Percentiles rank a stretch among this genome's conserved stretches.
phyloP scores from a whole-genome alignment of 2,888 invertebrate species.

The Marasmarcha lunaedactyla region DNA sequence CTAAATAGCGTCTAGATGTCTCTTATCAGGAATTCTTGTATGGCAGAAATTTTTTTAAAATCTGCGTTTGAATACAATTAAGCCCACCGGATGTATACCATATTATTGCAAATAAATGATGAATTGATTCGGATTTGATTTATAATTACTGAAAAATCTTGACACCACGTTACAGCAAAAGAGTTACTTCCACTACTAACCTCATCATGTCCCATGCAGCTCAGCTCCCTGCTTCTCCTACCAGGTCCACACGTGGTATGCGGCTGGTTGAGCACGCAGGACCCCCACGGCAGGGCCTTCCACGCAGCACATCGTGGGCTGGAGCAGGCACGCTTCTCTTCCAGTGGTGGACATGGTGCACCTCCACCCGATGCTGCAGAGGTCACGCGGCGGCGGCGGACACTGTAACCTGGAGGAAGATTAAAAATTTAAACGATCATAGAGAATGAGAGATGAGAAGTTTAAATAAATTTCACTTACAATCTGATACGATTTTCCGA shows the following conservation, averaged over 20 bases:
- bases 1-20: no score
- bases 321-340: constrained; percentile 66
- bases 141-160: no score
- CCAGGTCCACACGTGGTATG: constrained; percentile 72
- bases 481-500: no score
- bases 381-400: constrained; percentile 51
- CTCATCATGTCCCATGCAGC: constrained; percentile 69
- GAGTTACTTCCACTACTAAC: constrained; percentile 39
- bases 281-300: constrained; percentile 64
- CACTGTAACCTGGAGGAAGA: constrained; percentile 44
- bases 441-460: neutral
- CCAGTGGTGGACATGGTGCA: constrained; percentile 59
- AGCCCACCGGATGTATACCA: no score
- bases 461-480: no score
- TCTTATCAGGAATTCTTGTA: no score
- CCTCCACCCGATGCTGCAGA: constrained; percentile 65
- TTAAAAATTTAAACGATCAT: neutral
- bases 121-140: no score
- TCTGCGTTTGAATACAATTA: no score
- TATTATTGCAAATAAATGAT: no score
- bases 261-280: constrained; percentile 51
- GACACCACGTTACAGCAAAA: no score
- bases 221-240: constrained; percentile 61
- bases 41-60: no score
- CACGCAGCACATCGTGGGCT: constrained; percentile 66